Conservation (phyloP, 2,113 vertebrate species). For the Actinemys pallida region DNA sequence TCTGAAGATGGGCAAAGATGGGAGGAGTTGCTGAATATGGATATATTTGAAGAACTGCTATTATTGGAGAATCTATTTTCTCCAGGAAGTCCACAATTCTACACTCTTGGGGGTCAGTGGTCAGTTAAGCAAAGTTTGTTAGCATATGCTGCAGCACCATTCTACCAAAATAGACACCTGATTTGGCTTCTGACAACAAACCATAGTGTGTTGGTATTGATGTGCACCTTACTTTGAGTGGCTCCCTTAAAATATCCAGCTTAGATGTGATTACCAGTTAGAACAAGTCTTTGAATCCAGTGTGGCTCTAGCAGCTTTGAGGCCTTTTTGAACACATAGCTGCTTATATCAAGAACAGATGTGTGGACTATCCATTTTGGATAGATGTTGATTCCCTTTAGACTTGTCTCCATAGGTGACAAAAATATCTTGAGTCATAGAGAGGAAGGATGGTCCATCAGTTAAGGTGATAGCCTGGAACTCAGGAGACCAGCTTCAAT, state of each 20-base stretch:
- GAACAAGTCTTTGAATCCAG: not conserved
- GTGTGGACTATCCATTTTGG: not conserved
- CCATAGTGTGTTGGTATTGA: not conserved
- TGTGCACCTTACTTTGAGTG: not conserved
- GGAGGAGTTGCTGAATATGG: not conserved
- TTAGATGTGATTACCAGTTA: not conserved
- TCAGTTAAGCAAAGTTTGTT: not conserved
- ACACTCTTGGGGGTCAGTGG: not conserved
- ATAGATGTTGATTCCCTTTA: not conserved
- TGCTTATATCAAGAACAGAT: not conserved
- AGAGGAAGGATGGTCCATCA: not conserved
- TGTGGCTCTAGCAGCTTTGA: not conserved
- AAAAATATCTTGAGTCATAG: not conserved
- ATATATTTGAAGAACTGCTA: not conserved
- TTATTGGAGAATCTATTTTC: not conserved
- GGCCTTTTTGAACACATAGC: not conserved
- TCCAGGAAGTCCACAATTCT: not conserved
- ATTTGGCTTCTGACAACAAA: not conserved
- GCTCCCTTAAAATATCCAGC: not conserved
- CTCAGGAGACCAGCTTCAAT: not conserved
- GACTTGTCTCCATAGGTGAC: not conserved
- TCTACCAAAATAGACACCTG: not conserved
- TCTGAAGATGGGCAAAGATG: slow-evolving; percentile 2
- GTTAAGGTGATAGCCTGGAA: not conserved
- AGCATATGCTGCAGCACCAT: rapidly evolving